These are phyloP conservation scores for Heteronetta atricapilla DNA, from an alignment of 2,113 vertebrate species.

Conservation along the genomic window DNA sequence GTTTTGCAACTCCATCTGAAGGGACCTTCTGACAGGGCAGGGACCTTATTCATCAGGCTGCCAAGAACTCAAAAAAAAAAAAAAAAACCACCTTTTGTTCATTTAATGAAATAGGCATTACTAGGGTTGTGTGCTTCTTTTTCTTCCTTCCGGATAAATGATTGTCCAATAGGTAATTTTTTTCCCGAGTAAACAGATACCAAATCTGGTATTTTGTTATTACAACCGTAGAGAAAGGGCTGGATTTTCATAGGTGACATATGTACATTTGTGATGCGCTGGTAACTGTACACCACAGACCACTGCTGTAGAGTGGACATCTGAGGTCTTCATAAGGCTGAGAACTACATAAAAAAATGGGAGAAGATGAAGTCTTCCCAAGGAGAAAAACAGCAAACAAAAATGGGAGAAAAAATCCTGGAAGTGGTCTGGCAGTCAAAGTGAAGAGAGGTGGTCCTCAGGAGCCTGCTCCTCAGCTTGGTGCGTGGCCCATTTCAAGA, in stretches of 20 bases:
- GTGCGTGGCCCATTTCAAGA: not conserved
- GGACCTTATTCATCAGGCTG: not conserved
- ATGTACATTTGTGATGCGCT: not conserved
- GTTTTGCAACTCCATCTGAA: not conserved
- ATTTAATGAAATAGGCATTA: not conserved
- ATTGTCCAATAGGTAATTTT: not conserved
- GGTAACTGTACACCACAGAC: not conserved
- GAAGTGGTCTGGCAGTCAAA: not conserved
- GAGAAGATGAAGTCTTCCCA: not conserved
- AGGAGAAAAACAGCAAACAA: not conserved
- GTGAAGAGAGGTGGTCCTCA: rapidly evolving
- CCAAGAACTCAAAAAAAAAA: not conserved
- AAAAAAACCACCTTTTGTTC: not conserved
- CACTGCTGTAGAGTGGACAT: not conserved
- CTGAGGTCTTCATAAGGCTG: not conserved
- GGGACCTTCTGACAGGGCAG: not conserved
- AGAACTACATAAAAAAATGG: not conserved
- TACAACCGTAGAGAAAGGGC: not conserved
- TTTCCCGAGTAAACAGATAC: not conserved
- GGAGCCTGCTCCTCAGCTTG: not conserved
- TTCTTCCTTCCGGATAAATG: not conserved
- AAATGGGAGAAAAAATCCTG: not conserved
- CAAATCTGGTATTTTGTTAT: not conserved
- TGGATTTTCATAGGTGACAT: not conserved
- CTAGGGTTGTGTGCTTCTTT: not conserved